Evolutionary conservation across 2,797 vertebrate species (phyloP), one percentile per base, ranked within the genome.

Genomic region (Sebastes jordani): DNA sequence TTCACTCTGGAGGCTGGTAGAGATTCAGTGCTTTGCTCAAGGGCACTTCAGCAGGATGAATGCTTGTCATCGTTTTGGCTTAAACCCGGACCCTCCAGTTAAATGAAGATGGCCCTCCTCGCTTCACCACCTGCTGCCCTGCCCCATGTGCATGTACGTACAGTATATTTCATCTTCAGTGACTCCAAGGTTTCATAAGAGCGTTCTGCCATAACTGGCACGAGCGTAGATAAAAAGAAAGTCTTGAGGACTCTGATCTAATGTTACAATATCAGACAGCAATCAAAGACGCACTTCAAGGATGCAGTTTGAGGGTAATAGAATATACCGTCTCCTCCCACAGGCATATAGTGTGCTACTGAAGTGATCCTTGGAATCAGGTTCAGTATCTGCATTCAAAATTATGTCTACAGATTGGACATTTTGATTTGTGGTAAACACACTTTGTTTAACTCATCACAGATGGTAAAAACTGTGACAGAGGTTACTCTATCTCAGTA

Each of bases 11-110:
- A 77, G 80, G 74, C 65, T 71, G 49, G 59, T 68, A 54, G 62
- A 76, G 52, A 82, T 70, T 76, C 56, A 30, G 18, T 81, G 71
- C 74, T 88, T 88, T 83, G 76, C 60, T 86, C 36, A 88, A 90
- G 83, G 76, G 73, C 76, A 86, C 83, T 90, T 89, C 56, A 88
- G 58, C 42, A 29, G 62, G 42, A 77, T 67, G 55, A 75, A 78
- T 3, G 7, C 34, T 58, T 71, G 25, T 80, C 70, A 71, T 73
- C 38, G 49, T 42, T 85, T 70, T 20, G 36, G 20, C n/a, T 80
- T 63, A 52, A 80, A 86, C 52, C 49, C 2, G 1, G 10, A 9
- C 11, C 58, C 42, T 70, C 58, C 25, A 74, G 54, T 36, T 80
- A 29, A 83, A 67, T 32, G 61, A 80, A 61, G 10, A 27, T 54